These are phyloP conservation scores for Pseudopipra pipra DNA, from an alignment of 2,113 vertebrate species.

Conservation along the genomic window DNA sequence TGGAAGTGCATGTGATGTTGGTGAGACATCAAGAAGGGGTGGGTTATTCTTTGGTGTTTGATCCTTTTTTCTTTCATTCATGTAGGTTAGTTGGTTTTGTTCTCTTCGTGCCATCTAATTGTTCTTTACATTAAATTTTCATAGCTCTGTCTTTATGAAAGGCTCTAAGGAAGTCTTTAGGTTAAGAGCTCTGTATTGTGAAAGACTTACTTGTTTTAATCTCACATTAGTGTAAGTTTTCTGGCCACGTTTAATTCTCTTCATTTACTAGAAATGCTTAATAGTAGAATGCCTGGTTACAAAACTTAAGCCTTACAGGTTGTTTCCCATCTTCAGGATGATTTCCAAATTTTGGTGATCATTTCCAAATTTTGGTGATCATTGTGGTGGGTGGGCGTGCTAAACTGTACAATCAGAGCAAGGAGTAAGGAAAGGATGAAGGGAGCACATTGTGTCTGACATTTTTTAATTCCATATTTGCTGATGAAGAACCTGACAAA, in stretches of 20 bases:
- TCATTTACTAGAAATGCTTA: not conserved
- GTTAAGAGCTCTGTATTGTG: not conserved
- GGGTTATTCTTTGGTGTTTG: not conserved
- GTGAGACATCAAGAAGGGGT: not conserved
- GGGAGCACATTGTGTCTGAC: not conserved
- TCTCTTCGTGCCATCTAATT: not conserved
- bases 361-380: not conserved
- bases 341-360: not conserved
- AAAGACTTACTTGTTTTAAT: not conserved
- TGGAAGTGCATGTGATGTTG: not conserved
- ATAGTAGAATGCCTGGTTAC: not conserved
- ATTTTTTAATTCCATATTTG: not conserved
- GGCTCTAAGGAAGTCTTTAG: not conserved
- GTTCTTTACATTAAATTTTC: not conserved
- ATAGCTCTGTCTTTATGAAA: not conserved
- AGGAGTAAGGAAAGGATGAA: not conserved
- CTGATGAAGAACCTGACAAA: not conserved
- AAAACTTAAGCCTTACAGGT: fast-evolving
- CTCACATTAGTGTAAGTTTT: not conserved
- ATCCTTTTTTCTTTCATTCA: not conserved
- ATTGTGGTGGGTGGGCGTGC: not conserved
- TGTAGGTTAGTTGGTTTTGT: not conserved
- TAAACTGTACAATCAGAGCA: not conserved
- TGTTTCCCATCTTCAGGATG: not conserved
- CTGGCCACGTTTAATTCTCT: not conserved